These are phyloP conservation scores for Platalea minor DNA, from an alignment of 2,797 vertebrate genomes.

Conservation along the genomic window DNA sequence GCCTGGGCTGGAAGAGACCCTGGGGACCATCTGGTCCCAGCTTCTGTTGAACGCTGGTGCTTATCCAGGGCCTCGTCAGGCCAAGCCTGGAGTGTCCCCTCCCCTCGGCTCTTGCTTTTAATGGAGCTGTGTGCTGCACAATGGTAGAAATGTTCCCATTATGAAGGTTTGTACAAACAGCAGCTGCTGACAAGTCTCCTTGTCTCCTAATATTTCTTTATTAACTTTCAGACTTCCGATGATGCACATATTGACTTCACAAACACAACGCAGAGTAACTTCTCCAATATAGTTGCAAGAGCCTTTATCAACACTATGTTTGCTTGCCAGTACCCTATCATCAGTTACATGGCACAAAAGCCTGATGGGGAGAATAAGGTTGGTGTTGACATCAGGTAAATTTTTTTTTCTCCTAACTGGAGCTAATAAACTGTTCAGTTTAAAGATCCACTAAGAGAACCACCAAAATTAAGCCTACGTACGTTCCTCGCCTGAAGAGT, in stretches of 20 bases:
- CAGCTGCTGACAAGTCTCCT: neutral
- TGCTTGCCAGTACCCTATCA: conserved; percentile 79
- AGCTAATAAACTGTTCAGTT: neutral
- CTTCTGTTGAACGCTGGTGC: neutral
- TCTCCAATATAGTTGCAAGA: conserved; percentile 75
- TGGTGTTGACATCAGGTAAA: conserved; percentile 74
- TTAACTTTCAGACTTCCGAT: conserved; percentile 73
- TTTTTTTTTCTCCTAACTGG: neutral
- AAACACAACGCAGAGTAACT: conserved; percentile 81
- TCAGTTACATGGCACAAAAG: conserved; percentile 78
- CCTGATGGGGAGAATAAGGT: conserved; percentile 79
- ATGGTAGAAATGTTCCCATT: neutral
- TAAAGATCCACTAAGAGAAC: neutral
- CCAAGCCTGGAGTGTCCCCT: neutral
- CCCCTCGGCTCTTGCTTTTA: neutral
- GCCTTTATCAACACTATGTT: conserved; percentile 82
- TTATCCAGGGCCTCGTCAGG: neutral
- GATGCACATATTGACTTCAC: conserved; percentile 78
- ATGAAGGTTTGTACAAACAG: neutral
- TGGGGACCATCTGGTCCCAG: neutral
- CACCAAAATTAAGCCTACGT: neutral
- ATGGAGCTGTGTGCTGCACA: neutral
- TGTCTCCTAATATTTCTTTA: neutral
- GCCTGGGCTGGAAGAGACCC: neutral
- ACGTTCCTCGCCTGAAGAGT: neutral